These are phyloP conservation scores for Monochamus saltuarius DNA, from an alignment of 1,140 invertebrate species.

Conservation along the genomic window DNA sequence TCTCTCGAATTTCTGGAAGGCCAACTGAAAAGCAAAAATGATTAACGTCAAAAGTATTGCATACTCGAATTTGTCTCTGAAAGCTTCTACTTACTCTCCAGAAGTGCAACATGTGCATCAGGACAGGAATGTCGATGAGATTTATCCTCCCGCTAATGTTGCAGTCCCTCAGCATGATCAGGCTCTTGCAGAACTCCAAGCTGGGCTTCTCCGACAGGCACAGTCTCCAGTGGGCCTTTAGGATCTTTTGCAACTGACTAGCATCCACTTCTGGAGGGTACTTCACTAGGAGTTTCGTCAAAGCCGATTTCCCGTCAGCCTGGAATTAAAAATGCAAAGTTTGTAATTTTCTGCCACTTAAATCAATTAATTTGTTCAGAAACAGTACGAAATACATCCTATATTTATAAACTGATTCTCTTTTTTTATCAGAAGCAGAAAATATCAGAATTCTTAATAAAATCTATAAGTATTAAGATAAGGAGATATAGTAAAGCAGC, in stretches of 20 bases:
- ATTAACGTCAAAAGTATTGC: no score
- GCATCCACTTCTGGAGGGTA: slow-evolving; percentile 68
- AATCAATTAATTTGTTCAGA: no score
- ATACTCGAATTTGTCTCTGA: slow-evolving; percentile 1
- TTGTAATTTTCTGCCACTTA: neutral
- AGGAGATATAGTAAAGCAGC: neutral
- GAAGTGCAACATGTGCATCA: slow-evolving; percentile 67
- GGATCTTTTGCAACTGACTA: slow-evolving; percentile 61
- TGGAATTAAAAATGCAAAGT: slow-evolving; percentile 36
- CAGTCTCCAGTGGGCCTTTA: slow-evolving; percentile 61
- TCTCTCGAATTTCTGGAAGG: slow-evolving; percentile 63
- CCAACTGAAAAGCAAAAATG: slow-evolving; percentile 50
- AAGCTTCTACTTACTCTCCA: slow-evolving; percentile 67
- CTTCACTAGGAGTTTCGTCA: slow-evolving; percentile 56
- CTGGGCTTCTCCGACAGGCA: slow-evolving; percentile 56
- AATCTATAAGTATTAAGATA: neutral
- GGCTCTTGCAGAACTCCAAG: slow-evolving; percentile 64
- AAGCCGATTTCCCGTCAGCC: slow-evolving; percentile 56
- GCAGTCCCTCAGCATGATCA: slow-evolving; percentile 68
- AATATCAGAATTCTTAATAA: no score
- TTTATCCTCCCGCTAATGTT: slow-evolving; percentile 66
- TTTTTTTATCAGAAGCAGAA: no score
- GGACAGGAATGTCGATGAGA: slow-evolving; percentile 59
- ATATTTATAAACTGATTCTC: neutral
- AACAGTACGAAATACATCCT: no score